Base-by-base conservation (phyloP, 2,888 invertebrate genomes). In the Drosophila testacea region DNA sequence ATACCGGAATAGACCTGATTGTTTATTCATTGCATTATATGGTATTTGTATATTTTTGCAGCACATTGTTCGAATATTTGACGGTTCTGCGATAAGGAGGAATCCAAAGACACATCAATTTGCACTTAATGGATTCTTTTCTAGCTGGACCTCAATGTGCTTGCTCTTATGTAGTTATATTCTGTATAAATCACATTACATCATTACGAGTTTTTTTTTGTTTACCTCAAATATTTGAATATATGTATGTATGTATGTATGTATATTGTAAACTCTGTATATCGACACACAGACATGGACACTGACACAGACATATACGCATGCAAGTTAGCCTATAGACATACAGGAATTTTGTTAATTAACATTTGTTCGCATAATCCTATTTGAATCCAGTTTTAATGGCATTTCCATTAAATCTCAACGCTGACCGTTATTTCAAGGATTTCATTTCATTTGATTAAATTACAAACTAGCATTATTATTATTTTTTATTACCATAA, bases 281-380 rank as follows among this genome's bases (percentile, higher is more conserved):
- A 39, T 46, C n/a, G 22, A 48, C 11, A 61, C 48, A 52, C 51
- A 34, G n/a, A 56, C 56, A 46, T 13, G 22, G 4, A 36, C 22
- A 44, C 27, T 27, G 9, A 39, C 32, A 46, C 32, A 46, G 16
- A 42, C 30, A 61, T 9, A 30, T 32, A 63, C n/a, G 2, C 41
- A 54, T 32, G 38, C 6, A 39, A 34, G 54, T 47, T 62, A 34
- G 30, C 50, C 36, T 51, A 39, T 48, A 42, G 27, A 68, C 61
- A 74, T 28, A 55, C 32, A 56, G 46, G 50, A 44, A 63, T 38
- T 51, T 68, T 54, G 5, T 30, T 48, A 61, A 74, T 60, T 76
- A 74, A 73, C 55, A 54, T 62, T 61, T 6, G 13, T 62, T 54
- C 11, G 7, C 16, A 30, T 65, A 46, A 47, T 11, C 16, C 66